These are phyloP conservation scores for Macrosoma leucophasiata DNA, from an alignment of 2,888 invertebrate genomes.

Conservation along the genomic window DNA sequence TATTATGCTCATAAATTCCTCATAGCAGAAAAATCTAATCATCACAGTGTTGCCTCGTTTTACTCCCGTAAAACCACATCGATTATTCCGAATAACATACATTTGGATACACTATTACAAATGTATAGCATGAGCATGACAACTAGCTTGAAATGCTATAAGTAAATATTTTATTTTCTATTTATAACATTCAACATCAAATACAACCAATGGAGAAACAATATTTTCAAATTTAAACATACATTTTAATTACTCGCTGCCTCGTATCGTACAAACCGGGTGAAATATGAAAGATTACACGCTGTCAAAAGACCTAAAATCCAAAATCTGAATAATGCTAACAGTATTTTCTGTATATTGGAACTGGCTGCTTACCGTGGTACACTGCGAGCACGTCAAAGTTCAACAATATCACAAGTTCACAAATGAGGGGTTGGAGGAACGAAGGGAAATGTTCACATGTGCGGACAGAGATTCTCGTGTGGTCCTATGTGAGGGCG, in stretches of 20 bases:
- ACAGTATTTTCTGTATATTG: conserved; percentile 16
- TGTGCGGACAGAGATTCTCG: conserved; percentile 40
- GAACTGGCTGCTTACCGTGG: conserved; percentile 3
- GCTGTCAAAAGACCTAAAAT: conserved; percentile 63
- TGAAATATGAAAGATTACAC: conserved; percentile 46
- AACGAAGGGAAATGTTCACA: conserved; percentile 28
- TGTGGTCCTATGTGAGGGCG: conserved; percentile 32
- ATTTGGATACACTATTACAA: no score
- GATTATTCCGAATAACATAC: no score
- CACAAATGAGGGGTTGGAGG: conserved; percentile 4
- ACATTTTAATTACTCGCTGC: conserved; percentile 43
- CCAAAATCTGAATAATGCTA: conserved; percentile 42
- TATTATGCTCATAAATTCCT: no score
- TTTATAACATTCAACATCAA: conserved; percentile 46
- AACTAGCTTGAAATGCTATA: conserved; percentile 35
- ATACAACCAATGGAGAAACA: conserved; percentile 44
- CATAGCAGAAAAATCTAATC: no score
- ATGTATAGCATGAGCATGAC: conserved; percentile 34
- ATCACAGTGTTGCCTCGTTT: no score
- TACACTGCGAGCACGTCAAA: not conserved
- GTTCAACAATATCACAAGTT: conserved; percentile 6
- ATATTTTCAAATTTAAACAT: conserved; percentile 28
- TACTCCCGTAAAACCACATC: no score
- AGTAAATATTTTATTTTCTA: conserved; percentile 33
- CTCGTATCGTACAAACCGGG: conserved; percentile 36